These are phyloP conservation scores for Papilio polytes DNA, from an alignment of 1,140 invertebrate genomes.

Conservation along the genomic window DNA sequence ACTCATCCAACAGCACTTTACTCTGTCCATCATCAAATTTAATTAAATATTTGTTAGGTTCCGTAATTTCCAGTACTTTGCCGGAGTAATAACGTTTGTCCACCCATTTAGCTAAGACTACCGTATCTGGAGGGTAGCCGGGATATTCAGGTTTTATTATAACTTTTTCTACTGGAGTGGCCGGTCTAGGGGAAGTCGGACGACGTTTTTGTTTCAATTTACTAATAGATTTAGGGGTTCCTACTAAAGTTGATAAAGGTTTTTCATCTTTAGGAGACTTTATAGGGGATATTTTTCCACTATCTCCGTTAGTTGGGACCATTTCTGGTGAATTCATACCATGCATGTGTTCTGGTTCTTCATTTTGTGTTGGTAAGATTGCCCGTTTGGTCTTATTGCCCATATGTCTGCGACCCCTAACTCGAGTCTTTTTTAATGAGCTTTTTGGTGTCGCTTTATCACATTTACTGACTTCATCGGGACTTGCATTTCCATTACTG, in stretches of 20 bases:
- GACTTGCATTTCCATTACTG: constrained; percentile 76
- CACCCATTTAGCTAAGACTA: constrained; percentile 86
- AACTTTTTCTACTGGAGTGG: constrained; percentile 73
- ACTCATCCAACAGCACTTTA: constrained; percentile 85
- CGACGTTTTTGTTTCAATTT: constrained; percentile 75
- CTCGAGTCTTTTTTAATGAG: constrained; percentile 78
- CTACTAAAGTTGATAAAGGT: constrained; percentile 60
- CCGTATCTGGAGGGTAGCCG: constrained; percentile 76
- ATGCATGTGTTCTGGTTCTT: constrained; percentile 74
- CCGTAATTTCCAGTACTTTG: constrained; percentile 79
- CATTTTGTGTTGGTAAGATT: constrained; percentile 73
- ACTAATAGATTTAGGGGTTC: constrained; percentile 73
- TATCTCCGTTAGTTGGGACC: constrained; percentile 74
- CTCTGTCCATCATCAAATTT: constrained; percentile 86
- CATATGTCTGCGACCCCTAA: constrained; percentile 71
- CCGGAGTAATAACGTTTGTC: constrained; percentile 87
- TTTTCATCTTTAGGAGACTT: constrained; percentile 75
- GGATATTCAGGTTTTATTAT: constrained; percentile 69
- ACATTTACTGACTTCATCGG: constrained; percentile 75
- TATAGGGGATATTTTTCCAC: constrained; percentile 58
- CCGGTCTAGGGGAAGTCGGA: constrained; percentile 70
- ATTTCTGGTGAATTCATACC: constrained; percentile 83
- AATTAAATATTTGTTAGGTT: constrained; percentile 85
- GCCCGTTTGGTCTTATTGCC: constrained; percentile 77
- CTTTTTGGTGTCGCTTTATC: constrained; percentile 80